Conservation (phyloP, 2,113 vertebrate genomes). For the Athene cunicularia region DNA sequence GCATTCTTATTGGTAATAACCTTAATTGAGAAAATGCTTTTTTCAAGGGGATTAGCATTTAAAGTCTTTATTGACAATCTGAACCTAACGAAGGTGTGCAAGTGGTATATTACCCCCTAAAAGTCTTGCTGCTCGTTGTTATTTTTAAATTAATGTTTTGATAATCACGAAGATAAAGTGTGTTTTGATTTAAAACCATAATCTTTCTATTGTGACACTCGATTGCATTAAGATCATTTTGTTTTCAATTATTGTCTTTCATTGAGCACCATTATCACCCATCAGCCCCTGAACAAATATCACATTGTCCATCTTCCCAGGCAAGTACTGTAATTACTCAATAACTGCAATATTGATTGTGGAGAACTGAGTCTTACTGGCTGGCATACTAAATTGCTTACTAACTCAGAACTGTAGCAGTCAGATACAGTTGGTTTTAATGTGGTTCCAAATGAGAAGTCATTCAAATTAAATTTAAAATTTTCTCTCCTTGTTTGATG, state of each 20-base stretch:
- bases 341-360: conserved; percentile 58
- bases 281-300: conserved; percentile 46
- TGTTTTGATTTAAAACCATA: conserved; percentile 46
- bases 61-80: conserved; percentile 7
- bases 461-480: conserved; percentile 14
- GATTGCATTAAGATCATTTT: conserved; percentile 48
- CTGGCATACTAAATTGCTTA: conserved; percentile 27
- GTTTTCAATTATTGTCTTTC: conserved; percentile 46
- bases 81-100: neutral
- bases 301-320: conserved; percentile 30
- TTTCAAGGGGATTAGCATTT: conserved; percentile 40
- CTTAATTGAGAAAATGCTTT: neutral
- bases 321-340: conserved; percentile 56
- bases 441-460: conserved; percentile 21
- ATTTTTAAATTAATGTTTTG: conserved; percentile 48
- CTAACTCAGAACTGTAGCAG: neutral
- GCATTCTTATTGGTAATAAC: neutral
- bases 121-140: conserved; percentile 8
- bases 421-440: neutral
- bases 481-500: neutral
- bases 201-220: conserved; percentile 25
- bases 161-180: conserved; percentile 57
- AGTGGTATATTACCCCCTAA: conserved; percentile 19
- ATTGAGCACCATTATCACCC: conserved; percentile 34
- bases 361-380: neutral